Conservation (phyloP, 2,888 invertebrate species). For the Pseudanteris insignis region DNA sequence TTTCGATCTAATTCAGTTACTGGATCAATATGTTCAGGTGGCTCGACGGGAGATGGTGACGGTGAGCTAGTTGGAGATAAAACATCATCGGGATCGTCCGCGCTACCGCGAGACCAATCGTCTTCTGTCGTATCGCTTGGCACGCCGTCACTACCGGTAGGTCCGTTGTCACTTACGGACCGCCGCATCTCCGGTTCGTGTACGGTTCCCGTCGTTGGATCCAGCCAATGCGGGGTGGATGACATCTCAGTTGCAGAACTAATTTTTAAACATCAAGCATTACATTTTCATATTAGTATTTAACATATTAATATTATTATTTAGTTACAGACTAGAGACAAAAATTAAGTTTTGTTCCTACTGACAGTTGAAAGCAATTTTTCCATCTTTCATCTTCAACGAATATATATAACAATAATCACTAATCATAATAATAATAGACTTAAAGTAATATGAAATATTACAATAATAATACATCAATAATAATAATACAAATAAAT, state of each 20-base stretch:
- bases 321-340: too few relatives aligned
- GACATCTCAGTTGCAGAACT: conserved; percentile 63
- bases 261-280: conserved; percentile 1
- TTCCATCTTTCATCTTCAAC: too few relatives aligned
- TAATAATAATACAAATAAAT: too few relatives aligned
- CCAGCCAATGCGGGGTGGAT: conserved; percentile 57
- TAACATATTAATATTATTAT: not conserved
- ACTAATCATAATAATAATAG: not conserved
- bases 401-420: too few relatives aligned
- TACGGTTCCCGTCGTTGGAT: conserved; percentile 51
- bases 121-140: conserved; percentile 75
- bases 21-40: conserved; percentile 62
- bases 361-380: too few relatives aligned
- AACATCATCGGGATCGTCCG: conserved; percentile 74
- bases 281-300: too few relatives aligned
- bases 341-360: too few relatives aligned
- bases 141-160: conserved; percentile 70
- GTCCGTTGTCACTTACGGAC: conserved; percentile 63
- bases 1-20: conserved; percentile 75
- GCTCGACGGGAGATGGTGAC: conserved; percentile 58
- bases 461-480: too few relatives aligned
- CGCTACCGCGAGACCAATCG: conserved; percentile 77
- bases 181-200: conserved; percentile 62
- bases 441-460: too few relatives aligned
- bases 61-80: conserved; percentile 55